These are phyloP conservation scores for Diglossa cyanea DNA, from an alignment of 2,797 vertebrate species.

Conservation along the genomic window DNA sequence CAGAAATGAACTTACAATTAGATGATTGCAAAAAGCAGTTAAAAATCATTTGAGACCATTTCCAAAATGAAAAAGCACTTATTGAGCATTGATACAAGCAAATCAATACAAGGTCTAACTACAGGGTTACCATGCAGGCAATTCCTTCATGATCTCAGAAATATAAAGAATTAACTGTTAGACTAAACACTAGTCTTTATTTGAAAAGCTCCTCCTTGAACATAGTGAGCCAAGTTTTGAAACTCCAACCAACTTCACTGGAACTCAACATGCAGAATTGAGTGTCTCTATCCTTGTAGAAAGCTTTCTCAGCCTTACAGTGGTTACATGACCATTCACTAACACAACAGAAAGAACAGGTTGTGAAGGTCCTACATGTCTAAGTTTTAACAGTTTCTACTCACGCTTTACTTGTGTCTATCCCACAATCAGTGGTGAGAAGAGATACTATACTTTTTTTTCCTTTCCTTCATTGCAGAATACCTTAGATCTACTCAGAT, in stretches of 20 bases:
- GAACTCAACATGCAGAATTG: neutral
- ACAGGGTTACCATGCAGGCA: neutral
- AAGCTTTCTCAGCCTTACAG: neutral
- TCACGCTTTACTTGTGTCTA: neutral
- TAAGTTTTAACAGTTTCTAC: neutral
- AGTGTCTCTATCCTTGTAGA: neutral
- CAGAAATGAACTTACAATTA: neutral
- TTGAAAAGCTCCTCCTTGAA: neutral
- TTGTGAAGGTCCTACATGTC: neutral
- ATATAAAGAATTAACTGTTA: neutral
- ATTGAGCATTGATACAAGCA: neutral
- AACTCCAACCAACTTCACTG: neutral
- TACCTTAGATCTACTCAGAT: neutral
- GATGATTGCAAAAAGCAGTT: neutral
- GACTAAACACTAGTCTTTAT: neutral
- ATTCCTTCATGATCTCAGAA: neutral
- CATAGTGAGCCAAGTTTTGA: neutral
- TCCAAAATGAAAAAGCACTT: neutral
- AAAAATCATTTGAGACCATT: neutral
- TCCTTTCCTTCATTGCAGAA: neutral
- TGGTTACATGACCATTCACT: neutral
- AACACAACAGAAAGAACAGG: neutral
- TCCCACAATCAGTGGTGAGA: neutral
- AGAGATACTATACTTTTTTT: neutral
- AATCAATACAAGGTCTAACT: neutral